Conservation (phyloP, 2,888 invertebrate species). For the Magallana nippona region DNA sequence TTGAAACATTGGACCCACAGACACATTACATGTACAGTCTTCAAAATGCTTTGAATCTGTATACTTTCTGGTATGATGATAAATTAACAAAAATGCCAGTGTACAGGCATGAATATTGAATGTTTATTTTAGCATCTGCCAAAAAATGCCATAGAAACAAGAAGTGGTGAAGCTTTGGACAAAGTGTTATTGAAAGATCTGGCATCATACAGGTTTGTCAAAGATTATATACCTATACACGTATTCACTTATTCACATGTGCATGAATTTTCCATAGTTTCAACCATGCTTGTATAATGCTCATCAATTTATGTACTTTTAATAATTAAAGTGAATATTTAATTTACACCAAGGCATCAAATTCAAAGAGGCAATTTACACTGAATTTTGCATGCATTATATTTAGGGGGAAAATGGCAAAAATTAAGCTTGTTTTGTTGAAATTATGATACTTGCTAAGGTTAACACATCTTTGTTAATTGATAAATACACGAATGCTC, state of each 20-base stretch:
- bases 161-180: constrained; percentile 49
- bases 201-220: constrained; percentile 60
- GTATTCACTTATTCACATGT: background rate
- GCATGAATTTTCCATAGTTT: background rate
- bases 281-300: background rate
- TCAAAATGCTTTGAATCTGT: no score
- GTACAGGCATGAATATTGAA: background rate
- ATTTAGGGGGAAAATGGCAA: no score
- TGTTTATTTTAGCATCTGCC: constrained; percentile 21
- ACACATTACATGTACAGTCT: no score
- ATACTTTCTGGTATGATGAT: background rate
- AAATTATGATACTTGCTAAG: no score
- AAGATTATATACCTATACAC: constrained; percentile 34
- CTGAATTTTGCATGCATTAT: no score
- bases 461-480: no score
- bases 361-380: no score
- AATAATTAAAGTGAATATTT: no score
- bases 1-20: background rate
- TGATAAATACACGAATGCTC: background rate
- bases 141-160: constrained; percentile 33
- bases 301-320: no score
- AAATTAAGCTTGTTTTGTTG: no score
- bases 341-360: no score
- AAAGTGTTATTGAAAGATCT: constrained; percentile 68
- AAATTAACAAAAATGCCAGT: background rate